phyloP scores from a whole-genome alignment of 1,140 invertebrate genomes.

The Zaprionus inermis region DNA sequence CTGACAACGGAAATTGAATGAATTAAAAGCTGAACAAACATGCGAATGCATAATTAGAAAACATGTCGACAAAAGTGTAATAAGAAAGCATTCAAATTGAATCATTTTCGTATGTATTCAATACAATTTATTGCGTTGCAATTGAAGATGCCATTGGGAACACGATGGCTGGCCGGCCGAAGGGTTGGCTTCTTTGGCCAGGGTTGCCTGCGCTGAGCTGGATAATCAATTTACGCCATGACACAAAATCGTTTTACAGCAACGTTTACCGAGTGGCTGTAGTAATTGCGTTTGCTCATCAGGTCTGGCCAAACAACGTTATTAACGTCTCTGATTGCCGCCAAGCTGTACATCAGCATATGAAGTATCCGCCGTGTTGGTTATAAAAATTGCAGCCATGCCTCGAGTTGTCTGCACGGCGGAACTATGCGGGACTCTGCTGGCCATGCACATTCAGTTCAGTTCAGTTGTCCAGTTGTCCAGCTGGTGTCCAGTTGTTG shows the following conservation, averaged over 20 bases:
- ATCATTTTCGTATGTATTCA: neutral
- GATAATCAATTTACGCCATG: constrained; percentile 29
- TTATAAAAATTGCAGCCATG: constrained; percentile 63
- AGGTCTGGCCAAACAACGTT: constrained; percentile 43
- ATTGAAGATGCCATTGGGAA: constrained; percentile 1
- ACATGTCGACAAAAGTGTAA: neutral
- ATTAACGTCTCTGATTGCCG: constrained; percentile 59
- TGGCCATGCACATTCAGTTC: neutral
- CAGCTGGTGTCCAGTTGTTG: constrained; percentile 14
- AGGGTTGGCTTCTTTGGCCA: no score
- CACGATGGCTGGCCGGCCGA: no score
- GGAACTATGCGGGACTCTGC: neutral
- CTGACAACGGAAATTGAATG: constrained; percentile 19
- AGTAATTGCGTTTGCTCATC: constrained; percentile 47
- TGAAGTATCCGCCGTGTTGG: constrained; percentile 42
- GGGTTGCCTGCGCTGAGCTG: neutral
- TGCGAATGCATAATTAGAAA: neutral
- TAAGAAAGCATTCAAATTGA: neutral
- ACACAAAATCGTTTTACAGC: constrained; percentile 21
- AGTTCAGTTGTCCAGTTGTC: constrained; percentile 8
- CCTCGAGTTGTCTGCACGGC: constrained; percentile 25
- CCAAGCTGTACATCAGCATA: constrained; percentile 34
- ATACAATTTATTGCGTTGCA: neutral
- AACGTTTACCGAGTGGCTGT: constrained; percentile 15
- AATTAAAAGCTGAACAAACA: constrained; percentile 16